Evolutionary conservation across 2,113 vertebrate species (phyloP).

Genomic region (Pipa parva): DNA sequence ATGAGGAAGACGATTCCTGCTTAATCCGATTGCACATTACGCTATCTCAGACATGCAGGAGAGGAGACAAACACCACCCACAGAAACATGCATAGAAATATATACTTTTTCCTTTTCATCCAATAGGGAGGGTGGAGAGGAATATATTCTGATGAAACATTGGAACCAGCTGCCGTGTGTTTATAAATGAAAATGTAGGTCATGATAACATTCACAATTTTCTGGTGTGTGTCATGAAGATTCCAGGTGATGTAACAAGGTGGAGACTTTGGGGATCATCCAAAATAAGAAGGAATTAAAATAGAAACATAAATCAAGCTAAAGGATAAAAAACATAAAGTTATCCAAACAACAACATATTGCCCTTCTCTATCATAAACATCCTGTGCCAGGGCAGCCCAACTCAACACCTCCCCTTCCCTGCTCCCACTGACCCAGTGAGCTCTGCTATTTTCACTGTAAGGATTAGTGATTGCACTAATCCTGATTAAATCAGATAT

Average conservation of each 20-base stretch:
- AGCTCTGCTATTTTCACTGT: conserved; percentile 23
- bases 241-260: too few species aligned
- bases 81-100: neutral
- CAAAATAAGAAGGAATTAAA: neutral
- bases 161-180: neutral
- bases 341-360: neutral
- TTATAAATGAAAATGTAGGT: conserved; percentile 3
- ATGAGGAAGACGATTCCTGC: conserved; percentile 5
- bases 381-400: neutral
- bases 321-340: neutral
- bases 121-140: neutral
- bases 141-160: neutral
- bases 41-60: neutral
- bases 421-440: conserved; percentile 24
- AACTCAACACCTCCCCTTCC: neutral
- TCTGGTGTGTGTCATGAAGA: neutral
- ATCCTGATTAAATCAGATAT: conserved; percentile 22
- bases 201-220: neutral
- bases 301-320: neutral
- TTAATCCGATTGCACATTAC: neutral
- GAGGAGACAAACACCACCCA: neutral
- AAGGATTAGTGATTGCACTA: conserved; percentile 22
- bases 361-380: neutral
- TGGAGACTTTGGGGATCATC: neutral
- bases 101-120: neutral